Evolutionary conservation across 1,140 invertebrate species (phyloP), one percentile per base, ranked within the genome.

Genomic region (Zeugodacus cucurbitae): DNA sequence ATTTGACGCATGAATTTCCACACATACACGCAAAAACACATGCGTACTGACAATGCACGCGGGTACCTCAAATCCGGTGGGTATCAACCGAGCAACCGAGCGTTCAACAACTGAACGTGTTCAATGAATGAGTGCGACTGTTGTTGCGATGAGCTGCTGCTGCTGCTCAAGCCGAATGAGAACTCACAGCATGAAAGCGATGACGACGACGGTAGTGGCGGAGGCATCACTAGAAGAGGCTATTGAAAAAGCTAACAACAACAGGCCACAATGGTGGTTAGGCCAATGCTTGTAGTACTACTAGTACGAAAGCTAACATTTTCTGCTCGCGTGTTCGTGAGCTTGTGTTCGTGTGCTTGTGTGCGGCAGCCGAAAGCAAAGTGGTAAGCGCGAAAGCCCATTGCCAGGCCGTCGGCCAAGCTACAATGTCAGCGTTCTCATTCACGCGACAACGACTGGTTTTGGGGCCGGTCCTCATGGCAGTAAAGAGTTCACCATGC

Each of bases 31-130:
- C 6, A 10, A 4, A 62, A 22, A 59, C 4, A 26, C 3, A 7
- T n/a, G 17, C 7, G 58, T 59, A 26, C 11, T 17, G 48, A 0
- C 48, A 54, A 11, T 17, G 14, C 14, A 54, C 48, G 48, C 58
- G n/a, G 4, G 32, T 7, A 82, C 22, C 3, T 48, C 22, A 29
- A 29, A 82, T 48, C 44, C 44, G 74, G 8, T 26, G 22, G 29
- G 44, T 82, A 82, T n/a, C 74, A n/a, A 82, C 64, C 64, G 62
- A 11, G 26, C 1, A 29, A 32, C 22, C n/a, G 41, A 82, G 41
- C 74, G 74, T 48, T 82, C n/a, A 82, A 82, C 41, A 82, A 82
- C 74, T 48, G n/a, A 82, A 82, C 74, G 74, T 82, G n/a, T 82
- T 44, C 74, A 82, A 26, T 48, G 74, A 54, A 48, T 48, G 41